phyloP scores from a whole-genome alignment of 2,797 vertebrate genomes.

The Eulemur albifrons region DNA sequence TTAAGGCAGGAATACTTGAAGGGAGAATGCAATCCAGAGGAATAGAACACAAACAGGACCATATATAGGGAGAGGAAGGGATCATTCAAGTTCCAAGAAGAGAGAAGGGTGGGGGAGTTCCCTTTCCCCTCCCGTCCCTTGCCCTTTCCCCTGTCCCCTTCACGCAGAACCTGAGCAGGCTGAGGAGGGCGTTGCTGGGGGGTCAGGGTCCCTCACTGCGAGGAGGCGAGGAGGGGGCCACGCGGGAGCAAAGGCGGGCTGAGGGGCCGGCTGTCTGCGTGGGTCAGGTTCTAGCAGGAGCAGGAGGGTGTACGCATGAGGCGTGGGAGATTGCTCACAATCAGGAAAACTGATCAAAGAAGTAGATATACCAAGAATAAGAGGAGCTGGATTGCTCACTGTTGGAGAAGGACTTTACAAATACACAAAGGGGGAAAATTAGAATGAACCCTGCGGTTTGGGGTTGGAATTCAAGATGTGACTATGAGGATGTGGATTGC shows the following conservation, averaged over 20 bases:
- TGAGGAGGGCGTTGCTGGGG: background rate
- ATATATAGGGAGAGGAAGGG: background rate
- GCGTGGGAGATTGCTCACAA: background rate
- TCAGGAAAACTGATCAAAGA: background rate
- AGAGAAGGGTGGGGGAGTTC: background rate
- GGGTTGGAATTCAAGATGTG: background rate
- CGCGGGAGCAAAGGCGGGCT: background rate
- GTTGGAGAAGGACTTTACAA: background rate
- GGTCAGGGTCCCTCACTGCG: background rate
- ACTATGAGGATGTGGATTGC: background rate
- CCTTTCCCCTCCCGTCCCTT: background rate
- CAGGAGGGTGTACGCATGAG: background rate
- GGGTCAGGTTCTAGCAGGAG: background rate
- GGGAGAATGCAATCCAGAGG: background rate
- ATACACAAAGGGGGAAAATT: background rate
- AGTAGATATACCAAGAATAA: background rate
- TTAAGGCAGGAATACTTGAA: background rate
- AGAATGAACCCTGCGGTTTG: background rate
- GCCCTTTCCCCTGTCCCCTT: background rate
- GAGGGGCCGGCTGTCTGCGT: background rate
- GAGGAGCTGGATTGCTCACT: background rate
- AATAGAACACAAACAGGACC: background rate
- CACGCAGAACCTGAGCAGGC: background rate
- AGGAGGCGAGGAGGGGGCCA: background rate
- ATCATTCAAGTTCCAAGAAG: background rate